Base-by-base conservation (phyloP, 2,888 invertebrate species). In the Dioctria rufipes region DNA sequence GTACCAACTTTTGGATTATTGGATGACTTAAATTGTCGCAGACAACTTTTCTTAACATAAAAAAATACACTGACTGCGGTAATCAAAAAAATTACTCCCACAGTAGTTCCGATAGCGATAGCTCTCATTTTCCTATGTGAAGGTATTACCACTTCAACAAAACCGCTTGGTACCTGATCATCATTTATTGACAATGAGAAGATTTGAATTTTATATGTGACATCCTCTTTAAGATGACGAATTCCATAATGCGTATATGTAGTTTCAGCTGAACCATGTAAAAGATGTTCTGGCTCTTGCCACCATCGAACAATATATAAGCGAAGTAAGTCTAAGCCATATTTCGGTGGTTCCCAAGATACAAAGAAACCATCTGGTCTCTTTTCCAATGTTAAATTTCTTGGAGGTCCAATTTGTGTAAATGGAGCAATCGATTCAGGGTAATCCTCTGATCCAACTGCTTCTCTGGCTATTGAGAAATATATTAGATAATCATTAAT, bases 321-420 rank as follows among this genome's bases (percentile, higher is more conserved):
- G 80, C 92, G 90, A 40, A 94, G 87, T 58, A 89, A 89, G 43
- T 92, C 91, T 81, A 90, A 88, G 0, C 92, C 92, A 80, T 91
- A 90, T 42, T 90, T 90, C 1, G 95, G 94, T 80, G 91, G 91
- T 82, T 92, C 91, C 95, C 95, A 95, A 81, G 93, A 93, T 61
- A 96, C 92, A 79, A 94, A 89, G 88, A 95, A 94, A 42, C 95
- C 96, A 3, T 94, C 94, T 75, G 92, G 92, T 65, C 94, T 93
- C 80, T 93, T 91, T 43, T 92, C 91, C 77, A 94, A 93, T 78
- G 92, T 92, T 80, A 97, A 92, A 87, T 95, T 94, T 85, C 91
- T 89, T 3, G 93, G 94, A 78, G 92, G 91, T 65, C 91, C 91
- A 84, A 93, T 91, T 84, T 88, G 88, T 66, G 91, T 90, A 82